phyloP scores from a whole-genome alignment of 2,797 vertebrate genomes.

The Gouania willdenowi region DNA sequence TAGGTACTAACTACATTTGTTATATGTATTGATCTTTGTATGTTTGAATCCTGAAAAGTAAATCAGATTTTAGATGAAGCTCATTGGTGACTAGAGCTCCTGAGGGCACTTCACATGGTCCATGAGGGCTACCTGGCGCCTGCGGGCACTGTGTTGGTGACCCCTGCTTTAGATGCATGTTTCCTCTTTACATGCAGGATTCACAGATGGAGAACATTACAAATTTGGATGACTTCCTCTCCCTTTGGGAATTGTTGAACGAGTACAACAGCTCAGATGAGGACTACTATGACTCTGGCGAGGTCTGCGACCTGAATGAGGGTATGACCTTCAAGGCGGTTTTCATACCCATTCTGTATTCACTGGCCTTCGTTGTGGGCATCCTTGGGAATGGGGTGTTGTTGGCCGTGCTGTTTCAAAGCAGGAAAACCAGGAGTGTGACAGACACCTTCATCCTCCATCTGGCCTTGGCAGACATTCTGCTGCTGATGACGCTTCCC shows the following conservation, averaged over 20 bases:
- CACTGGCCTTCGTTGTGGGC: conserved; percentile 71
- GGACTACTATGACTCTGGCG: background rate
- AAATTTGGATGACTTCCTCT: rapidly evolving
- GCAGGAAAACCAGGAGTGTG: conserved; percentile 66
- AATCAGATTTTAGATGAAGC: too few species aligned
- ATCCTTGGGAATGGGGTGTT: conserved; percentile 77
- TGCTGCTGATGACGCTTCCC: conserved; percentile 80
- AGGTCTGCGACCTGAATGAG: conserved; percentile 44
- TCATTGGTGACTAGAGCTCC: conserved; percentile 5
- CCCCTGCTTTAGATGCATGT: background rate
- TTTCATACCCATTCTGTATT: conserved; percentile 76
- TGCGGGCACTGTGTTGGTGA: conserved; percentile 32
- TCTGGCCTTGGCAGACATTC: conserved; percentile 73
- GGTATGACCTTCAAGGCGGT: conserved; percentile 61
- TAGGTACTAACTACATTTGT: too few species aligned
- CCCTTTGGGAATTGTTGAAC: rapidly evolving
- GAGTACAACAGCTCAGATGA: too few species aligned
- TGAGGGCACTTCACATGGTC: too few species aligned
- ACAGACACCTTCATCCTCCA: conserved; percentile 84
- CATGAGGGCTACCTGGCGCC: too few species aligned
- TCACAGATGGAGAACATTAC: rapidly evolving
- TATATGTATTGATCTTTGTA: too few species aligned
- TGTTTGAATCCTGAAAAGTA: too few species aligned
- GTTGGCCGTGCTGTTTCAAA: conserved; percentile 66
- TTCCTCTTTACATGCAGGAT: background rate